Conservation (phyloP, 2,797 vertebrate species). For the Lacerta viridis region DNA sequence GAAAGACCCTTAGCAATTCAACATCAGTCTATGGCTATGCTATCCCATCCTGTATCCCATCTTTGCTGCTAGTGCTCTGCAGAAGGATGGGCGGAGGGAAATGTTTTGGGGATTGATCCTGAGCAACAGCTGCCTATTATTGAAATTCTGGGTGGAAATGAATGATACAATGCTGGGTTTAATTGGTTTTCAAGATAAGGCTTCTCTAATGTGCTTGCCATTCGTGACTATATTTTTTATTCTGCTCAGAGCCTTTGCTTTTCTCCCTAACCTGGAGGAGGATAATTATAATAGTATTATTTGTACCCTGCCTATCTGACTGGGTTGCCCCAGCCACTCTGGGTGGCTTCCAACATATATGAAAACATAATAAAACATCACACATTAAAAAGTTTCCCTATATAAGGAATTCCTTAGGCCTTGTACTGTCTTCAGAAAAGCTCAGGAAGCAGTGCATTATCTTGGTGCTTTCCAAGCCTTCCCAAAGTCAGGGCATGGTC, state of each 20-base stretch:
- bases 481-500: neutral
- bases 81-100: too few species aligned
- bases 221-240: neutral
- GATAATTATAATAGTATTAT: too few species aligned
- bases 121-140: neutral
- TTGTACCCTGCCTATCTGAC: too few species aligned
- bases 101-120: neutral
- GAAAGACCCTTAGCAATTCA: neutral
- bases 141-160: neutral
- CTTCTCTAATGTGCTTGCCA: neutral
- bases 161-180: neutral
- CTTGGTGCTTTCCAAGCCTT: neutral
- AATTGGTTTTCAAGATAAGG: neutral
- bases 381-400: too few species aligned
- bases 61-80: neutral
- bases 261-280: neutral
- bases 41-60: neutral
- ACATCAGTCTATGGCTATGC: neutral
- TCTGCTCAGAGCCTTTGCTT: neutral
- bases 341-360: neutral
- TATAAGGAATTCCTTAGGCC: neutral
- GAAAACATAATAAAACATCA: too few species aligned
- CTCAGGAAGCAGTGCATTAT: neutral
- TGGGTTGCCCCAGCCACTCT: too few species aligned
- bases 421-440: neutral